phyloP scores from a whole-genome alignment of 2,797 vertebrate species.

The Masticophis lateralis region DNA sequence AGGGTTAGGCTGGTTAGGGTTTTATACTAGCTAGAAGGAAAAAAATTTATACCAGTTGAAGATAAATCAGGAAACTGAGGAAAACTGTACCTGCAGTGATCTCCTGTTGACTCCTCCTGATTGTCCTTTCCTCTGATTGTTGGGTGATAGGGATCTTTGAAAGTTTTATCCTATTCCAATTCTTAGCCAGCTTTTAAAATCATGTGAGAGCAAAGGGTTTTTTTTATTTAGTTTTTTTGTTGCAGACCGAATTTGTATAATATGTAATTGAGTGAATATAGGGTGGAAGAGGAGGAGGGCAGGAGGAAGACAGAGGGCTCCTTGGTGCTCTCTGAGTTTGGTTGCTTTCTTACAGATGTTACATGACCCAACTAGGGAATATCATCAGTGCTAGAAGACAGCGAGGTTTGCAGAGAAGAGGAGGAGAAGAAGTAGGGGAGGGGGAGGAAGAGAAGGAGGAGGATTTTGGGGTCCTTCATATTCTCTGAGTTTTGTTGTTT shows the following conservation, averaged over 20 bases:
- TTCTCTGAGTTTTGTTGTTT: background rate
- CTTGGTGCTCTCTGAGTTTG: too few relatives aligned
- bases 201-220: background rate
- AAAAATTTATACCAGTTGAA: background rate
- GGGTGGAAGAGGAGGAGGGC: background rate
- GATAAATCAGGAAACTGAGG: background rate
- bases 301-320: too few relatives aligned
- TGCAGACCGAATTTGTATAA: background rate
- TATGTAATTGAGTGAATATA: background rate
- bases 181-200: background rate
- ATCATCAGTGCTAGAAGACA: background rate
- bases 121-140: background rate
- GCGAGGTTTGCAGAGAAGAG: too few relatives aligned
- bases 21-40: background rate
- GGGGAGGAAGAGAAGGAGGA: too few relatives aligned
- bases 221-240: background rate
- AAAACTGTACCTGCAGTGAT: background rate
- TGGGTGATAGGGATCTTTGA: background rate
- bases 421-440: too few relatives aligned
- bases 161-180: background rate
- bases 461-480: background rate
- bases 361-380: background rate
- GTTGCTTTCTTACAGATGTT: background rate
- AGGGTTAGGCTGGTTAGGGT: background rate
- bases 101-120: background rate